phyloP scores from a whole-genome alignment of 2,888 invertebrate genomes.

The Eupithecia dodoneata region DNA sequence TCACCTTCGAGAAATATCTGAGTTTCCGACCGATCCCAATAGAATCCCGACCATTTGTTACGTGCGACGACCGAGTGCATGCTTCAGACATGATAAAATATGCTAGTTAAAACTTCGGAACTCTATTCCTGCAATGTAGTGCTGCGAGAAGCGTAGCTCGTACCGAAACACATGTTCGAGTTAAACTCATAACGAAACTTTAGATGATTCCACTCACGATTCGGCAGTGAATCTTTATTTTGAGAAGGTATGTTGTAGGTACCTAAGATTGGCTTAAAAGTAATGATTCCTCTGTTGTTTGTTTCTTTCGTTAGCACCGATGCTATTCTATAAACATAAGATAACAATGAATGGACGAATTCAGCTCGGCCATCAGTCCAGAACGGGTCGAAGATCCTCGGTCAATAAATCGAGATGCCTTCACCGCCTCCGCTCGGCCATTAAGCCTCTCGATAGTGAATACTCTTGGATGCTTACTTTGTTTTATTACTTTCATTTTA shows the following conservation, averaged over 20 bases:
- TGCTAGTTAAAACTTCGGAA: slow-evolving; percentile 42
- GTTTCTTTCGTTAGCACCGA: background rate
- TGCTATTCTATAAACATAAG: slow-evolving; percentile 25
- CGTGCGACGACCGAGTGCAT: slow-evolving; percentile 40
- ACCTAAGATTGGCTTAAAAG: slow-evolving; percentile 4
- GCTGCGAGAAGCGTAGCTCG: slow-evolving; percentile 26
- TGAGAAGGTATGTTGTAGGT: background rate
- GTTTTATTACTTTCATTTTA: slow-evolving; percentile 83
- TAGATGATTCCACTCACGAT: slow-evolving; percentile 31
- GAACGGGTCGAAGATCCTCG: slow-evolving; percentile 54
- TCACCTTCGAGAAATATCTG: slow-evolving; percentile 48
- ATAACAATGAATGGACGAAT: slow-evolving; percentile 48
- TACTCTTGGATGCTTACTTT: slow-evolving; percentile 76
- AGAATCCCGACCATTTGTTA: slow-evolving; percentile 45
- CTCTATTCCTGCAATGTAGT: slow-evolving; percentile 35
- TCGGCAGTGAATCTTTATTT: slow-evolving; percentile 10
- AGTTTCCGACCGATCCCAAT: slow-evolving; percentile 30
- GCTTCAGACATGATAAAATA: slow-evolving; percentile 40
- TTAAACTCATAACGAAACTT: slow-evolving; percentile 32
- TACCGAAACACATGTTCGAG: slow-evolving; percentile 36
- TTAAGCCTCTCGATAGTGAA: slow-evolving; percentile 79
- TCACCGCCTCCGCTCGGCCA: slow-evolving; percentile 77
- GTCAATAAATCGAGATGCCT: slow-evolving; percentile 72
- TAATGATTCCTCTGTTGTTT: slow-evolving; percentile 8
- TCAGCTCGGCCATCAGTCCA: slow-evolving; percentile 49